Conservation (phyloP, 2,888 invertebrate genomes). For the Osedax fenrisi region DNA sequence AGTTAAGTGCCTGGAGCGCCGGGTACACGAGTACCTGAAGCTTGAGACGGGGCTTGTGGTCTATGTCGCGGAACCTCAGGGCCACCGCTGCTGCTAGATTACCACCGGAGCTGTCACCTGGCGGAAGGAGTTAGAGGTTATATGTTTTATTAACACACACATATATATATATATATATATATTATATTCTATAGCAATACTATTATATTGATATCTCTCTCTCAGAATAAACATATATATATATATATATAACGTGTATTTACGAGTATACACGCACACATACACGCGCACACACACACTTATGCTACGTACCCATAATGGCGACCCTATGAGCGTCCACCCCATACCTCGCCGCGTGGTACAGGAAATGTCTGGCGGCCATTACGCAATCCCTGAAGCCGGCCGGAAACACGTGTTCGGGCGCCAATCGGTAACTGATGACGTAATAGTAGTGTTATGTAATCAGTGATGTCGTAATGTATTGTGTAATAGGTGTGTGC, state of each 20-base stretch:
- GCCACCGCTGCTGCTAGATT: slow-evolving; percentile 37
- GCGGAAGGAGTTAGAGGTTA: no score
- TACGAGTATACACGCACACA: background rate
- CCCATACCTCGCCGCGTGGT: slow-evolving; percentile 7
- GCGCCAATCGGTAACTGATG: slow-evolving; percentile 24
- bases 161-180: no score
- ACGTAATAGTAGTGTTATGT: no score
- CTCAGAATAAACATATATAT: no score
- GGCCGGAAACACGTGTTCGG: slow-evolving; percentile 20
- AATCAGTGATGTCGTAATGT: no score
- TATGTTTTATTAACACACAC: no score
- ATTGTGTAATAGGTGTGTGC: no score
- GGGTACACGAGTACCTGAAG: slow-evolving; percentile 34
- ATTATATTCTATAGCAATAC: no score
- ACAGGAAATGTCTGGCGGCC: slow-evolving; percentile 17
- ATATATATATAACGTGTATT: no score
- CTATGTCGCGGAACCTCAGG: slow-evolving; percentile 31
- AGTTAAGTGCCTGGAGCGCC: slow-evolving; percentile 23
- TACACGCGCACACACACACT: background rate
- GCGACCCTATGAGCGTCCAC: slow-evolving; percentile 17
- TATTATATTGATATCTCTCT: no score
- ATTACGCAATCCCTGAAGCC: slow-evolving; percentile 18
- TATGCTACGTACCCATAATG: slow-evolving; percentile 15
- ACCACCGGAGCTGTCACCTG: slow-evolving; percentile 35
- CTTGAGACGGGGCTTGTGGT: slow-evolving; percentile 8